A percentile compares a stretch with the other conserved stretches of the same genome.
Conservation (phyloP, 1,140 invertebrate genomes). For the Microvelia longipes region DNA sequence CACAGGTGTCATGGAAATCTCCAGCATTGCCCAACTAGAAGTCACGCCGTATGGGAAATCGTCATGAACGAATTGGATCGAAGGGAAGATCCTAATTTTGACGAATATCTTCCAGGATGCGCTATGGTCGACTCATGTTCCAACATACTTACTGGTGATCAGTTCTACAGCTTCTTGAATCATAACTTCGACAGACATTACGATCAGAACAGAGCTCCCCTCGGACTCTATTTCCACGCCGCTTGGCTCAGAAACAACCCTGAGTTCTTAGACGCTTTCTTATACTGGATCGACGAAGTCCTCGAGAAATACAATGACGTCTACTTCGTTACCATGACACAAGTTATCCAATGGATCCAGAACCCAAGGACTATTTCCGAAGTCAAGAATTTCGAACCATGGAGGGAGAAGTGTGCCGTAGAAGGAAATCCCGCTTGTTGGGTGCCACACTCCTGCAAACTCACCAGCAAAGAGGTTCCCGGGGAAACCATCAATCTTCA, state of each 20-base stretch:
- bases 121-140: conserved; percentile 94
- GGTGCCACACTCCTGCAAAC: conserved; percentile 76
- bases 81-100: conserved; percentile 76
- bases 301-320: conserved; percentile 76
- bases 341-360: conserved; percentile 93
- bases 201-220: conserved; percentile 78
- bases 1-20: conserved; percentile 85
- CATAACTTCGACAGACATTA: conserved; percentile 94
- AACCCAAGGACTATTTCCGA: conserved; percentile 71
- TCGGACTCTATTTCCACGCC: conserved; percentile 89
- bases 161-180: conserved; percentile 89
- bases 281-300: conserved; percentile 89
- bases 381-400: conserved; percentile 80
- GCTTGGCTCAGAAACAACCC: conserved; percentile 91
- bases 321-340: conserved; percentile 94
- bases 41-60: conserved; percentile 92
- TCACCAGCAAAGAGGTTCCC: conserved; percentile 80
- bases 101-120: conserved; percentile 82
- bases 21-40: conserved; percentile 80
- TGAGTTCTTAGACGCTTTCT: conserved; percentile 81
- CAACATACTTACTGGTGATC: conserved; percentile 80
- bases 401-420: conserved; percentile 80
- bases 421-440: conserved; percentile 63
- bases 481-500: conserved; percentile 84
- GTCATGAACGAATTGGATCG: conserved; percentile 92